These are phyloP conservation scores for Theodoxus fluviatilis DNA, from an alignment of 2,888 invertebrate genomes.

Conservation along the genomic window DNA sequence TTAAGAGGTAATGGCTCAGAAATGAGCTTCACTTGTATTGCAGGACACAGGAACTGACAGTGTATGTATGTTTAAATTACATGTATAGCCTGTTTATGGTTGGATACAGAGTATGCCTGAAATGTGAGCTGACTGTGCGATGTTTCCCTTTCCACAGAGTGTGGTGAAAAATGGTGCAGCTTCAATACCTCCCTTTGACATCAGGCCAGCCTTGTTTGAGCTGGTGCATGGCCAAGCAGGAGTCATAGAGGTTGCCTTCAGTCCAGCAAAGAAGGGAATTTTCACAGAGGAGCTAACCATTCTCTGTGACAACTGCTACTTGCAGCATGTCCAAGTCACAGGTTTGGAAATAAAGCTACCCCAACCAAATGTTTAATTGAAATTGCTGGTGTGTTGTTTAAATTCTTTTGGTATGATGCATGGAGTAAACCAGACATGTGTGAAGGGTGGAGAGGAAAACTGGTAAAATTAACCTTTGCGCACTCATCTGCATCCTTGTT, in stretches of 20 bases:
- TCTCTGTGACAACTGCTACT: constrained; percentile 65
- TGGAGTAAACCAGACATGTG: background rate
- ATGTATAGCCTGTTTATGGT: background rate
- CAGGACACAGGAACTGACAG: too few relatives aligned
- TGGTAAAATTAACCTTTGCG: too few relatives aligned
- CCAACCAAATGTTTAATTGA: background rate
- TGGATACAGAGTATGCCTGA: background rate
- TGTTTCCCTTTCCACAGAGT: constrained; percentile 39
- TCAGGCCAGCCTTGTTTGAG: constrained; percentile 62
- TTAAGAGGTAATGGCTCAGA: too few relatives aligned
- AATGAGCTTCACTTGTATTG: too few relatives aligned
- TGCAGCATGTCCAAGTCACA: constrained; percentile 56
- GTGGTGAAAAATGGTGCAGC: constrained; percentile 49
- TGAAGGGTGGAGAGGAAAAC: background rate
- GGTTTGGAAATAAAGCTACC: constrained; percentile 39
- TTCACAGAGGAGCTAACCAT: constrained; percentile 58
- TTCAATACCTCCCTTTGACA: constrained; percentile 58
- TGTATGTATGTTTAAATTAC: background rate
- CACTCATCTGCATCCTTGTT: too few relatives aligned
- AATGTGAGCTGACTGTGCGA: background rate
- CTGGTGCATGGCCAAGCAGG: constrained; percentile 49
- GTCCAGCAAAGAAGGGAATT: constrained; percentile 47
- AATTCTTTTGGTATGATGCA: background rate
- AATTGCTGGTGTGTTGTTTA: background rate
- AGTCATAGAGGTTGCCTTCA: constrained; percentile 60